Evolutionary conservation across 2,797 vertebrate species (phyloP), one percentile per base, ranked within the genome.

Genomic region (Mionectes olivaceus): DNA sequence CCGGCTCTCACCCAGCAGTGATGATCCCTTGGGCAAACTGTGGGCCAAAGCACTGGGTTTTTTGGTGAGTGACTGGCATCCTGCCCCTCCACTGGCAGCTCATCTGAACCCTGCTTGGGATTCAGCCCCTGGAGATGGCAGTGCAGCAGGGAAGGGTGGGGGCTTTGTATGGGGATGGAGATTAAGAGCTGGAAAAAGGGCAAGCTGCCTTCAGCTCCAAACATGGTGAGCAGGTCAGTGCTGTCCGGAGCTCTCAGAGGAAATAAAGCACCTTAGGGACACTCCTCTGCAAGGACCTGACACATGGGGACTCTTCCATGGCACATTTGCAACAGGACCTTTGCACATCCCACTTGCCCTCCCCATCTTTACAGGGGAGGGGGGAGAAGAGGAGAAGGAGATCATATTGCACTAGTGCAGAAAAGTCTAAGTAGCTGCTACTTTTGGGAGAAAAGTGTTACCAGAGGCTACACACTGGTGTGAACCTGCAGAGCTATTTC

Each of bases 1-100:
- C 13, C 0, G 27, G 53, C 22, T 69, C 67, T 35, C 0, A 0
- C 50, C 49, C 2, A 0, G 10, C 56, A 21, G 56, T 1, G 81
- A 8, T 8, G 70, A n/a, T 19, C 56, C 25, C 37, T 5, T 1
- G 2, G 39, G 39, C 1, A 1, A 7, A 18, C 18, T 1, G 3
- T 4, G 11, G 57, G 52, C 2, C 2, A 7, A 65, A 73, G 80
- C 0, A 0, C 23, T 0, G 9, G 30, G 24, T 39, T 71, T 30
- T 11, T 0, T 7, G 79, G 17, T 15, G 39, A 50, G 11, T 24
- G 18, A 10, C 11, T 1, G 2, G 15, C 12, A 74, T 57, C 73
- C 64, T 33, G 59, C 9, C 23, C 23, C 33, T 78, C 61, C 7
- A 1, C 21, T 13, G 13, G 24, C 30, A n/a, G 57, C 14, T 84